phyloP scores from a whole-genome alignment of 2,888 invertebrate species.

The Mesochorus sp. region DNA sequence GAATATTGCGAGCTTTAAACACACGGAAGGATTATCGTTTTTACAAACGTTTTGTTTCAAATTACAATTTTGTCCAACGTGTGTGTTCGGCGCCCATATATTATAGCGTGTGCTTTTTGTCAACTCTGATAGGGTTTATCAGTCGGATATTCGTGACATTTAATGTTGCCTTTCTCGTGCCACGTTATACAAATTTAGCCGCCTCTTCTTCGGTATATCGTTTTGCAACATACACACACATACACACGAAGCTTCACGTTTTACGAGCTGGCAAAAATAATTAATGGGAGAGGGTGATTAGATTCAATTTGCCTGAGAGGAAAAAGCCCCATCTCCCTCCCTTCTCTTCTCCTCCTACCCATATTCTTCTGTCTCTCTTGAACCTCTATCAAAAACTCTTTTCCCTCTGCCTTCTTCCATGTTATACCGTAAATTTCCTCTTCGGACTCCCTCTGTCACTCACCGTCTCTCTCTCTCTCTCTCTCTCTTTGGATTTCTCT shows the following conservation, averaged over 20 bases:
- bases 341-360: too few species aligned
- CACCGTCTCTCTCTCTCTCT: constrained; percentile 6
- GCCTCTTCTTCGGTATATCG: background rate
- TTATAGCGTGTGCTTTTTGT: too few species aligned
- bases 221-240: background rate
- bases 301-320: constrained; percentile 61
- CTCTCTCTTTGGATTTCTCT: constrained; percentile 10
- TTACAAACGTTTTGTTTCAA: too few species aligned
- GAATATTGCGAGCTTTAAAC: too few species aligned
- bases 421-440: constrained; percentile 32
- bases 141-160: too few species aligned
- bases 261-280: constrained; percentile 47
- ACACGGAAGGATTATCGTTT: too few species aligned
- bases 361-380: background rate
- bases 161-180: too few species aligned
- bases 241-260: too few species aligned
- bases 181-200: background rate
- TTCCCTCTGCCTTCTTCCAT: constrained; percentile 11
- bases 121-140: too few species aligned
- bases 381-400: background rate
- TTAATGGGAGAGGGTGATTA: constrained; percentile 48
- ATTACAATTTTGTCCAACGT: too few species aligned
- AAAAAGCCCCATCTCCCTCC: constrained; percentile 16
- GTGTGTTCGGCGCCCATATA: too few species aligned
- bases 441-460: constrained; percentile 42